These are phyloP conservation scores for Trachelus stipa DNA, from an alignment of 2,888 invertebrate species.

Conservation along the genomic window DNA sequence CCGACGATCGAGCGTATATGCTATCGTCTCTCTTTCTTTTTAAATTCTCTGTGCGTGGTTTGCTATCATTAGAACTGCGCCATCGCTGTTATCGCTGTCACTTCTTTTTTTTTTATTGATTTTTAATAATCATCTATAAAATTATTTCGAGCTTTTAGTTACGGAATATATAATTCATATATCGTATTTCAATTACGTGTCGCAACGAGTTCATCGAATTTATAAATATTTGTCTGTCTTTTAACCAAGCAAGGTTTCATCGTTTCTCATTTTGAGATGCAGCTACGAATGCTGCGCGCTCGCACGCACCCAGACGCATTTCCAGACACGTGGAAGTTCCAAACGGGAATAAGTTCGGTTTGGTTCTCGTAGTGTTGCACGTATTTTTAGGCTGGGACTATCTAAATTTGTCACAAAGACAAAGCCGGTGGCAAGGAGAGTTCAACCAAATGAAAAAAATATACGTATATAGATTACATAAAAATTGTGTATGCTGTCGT, in stretches of 20 bases:
- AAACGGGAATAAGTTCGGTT: conserved; percentile 49
- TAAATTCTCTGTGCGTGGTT: not conserved
- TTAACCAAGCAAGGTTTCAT: not conserved
- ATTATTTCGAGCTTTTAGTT: not conserved
- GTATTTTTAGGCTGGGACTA: conserved; percentile 51
- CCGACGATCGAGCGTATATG: conserved; percentile 12
- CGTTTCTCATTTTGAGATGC: not conserved
- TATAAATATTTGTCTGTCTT: not conserved
- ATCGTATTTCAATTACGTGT: not conserved
- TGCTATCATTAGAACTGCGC: not conserved
- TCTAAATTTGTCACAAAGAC: conserved; percentile 57
- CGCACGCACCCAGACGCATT: conserved; percentile 23
- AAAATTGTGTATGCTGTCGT: too few relatives aligned
- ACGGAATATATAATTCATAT: not conserved
- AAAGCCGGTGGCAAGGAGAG: conserved; percentile 34
- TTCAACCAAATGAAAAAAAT: too few relatives aligned
- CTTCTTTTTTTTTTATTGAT: not conserved
- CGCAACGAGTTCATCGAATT: not conserved
- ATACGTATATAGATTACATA: too few relatives aligned
- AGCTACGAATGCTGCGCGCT: not conserved
- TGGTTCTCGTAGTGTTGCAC: conserved; percentile 46
- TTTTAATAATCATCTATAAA: not conserved
- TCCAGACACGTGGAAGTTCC: conserved; percentile 53
- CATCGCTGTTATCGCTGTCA: not conserved
- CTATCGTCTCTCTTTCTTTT: not conserved